Percentiles rank a stretch among this genome's conserved stretches.
Conservation (phyloP, 2,888 invertebrate species). For the Cancer borealis region DNA sequence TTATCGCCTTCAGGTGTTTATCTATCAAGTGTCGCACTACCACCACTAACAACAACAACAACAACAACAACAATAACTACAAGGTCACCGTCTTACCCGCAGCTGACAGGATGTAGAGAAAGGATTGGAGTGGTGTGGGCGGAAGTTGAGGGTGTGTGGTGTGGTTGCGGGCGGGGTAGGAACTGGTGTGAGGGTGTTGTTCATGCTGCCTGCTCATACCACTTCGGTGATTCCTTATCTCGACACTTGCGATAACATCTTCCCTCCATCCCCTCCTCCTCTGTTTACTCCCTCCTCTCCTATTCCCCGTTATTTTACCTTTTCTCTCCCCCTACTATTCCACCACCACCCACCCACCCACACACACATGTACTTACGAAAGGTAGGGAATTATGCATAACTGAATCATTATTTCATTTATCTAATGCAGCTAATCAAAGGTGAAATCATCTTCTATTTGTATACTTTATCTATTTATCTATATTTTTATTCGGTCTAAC, state of each 20-base stretch:
- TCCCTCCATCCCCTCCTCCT: neutral
- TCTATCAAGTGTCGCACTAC: neutral
- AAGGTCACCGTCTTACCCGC: neutral
- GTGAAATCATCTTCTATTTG: neutral
- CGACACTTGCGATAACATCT: neutral
- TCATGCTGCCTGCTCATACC: neutral
- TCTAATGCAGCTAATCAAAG: neutral
- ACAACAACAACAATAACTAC: neutral
- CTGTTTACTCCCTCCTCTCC: neutral
- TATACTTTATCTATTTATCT: neutral
- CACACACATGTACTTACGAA: constrained; percentile 11
- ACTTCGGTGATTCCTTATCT: neutral
- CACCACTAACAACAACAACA: neutral
- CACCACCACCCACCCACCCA: constrained; percentile 44
- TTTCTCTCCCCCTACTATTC: neutral
- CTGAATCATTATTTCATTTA: neutral
- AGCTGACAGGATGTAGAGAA: constrained; percentile 31
- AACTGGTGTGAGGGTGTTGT: neutral
- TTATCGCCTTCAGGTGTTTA: neutral
- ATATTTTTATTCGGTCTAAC: too few species aligned
- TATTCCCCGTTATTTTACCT: neutral
- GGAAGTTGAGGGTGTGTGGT: neutral
- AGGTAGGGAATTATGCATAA: neutral
- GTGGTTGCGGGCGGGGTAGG: neutral
- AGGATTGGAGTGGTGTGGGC: neutral